A percentile compares a stretch with the other conserved stretches of the same genome.
phyloP scores from a whole-genome alignment of 2,888 invertebrate genomes.

The Odontomyia ornata region DNA sequence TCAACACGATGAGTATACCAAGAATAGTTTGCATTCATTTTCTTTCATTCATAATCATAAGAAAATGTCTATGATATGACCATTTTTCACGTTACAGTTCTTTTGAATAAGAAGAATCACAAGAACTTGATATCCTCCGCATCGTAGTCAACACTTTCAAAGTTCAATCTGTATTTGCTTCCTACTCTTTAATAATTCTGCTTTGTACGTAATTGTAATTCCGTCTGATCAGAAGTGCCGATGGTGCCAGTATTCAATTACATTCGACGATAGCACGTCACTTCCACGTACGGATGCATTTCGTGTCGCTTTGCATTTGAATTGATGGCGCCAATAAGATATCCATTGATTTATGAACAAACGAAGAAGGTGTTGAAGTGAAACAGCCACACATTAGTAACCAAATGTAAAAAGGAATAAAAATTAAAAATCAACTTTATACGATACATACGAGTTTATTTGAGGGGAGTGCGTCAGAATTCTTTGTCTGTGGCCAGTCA shows the following conservation, averaged over 20 bases:
- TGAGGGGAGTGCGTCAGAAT: not conserved
- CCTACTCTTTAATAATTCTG: not conserved
- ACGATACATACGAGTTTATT: not conserved
- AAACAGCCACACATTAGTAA: not conserved
- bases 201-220: constrained; percentile 1
- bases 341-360: constrained; percentile 22
- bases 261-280: constrained; percentile 3
- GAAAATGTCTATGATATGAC: no score
- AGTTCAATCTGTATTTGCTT: not conserved
- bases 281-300: constrained; percentile 16
- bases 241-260: constrained; percentile 29
- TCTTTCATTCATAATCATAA: no score
- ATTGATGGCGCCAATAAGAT: constrained; percentile 27
- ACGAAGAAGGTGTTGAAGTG: constrained; percentile 10
- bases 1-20: no score
- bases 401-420: no score
- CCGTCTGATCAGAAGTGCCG: constrained; percentile 16
- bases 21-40: no score
- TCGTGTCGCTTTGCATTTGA: constrained; percentile 13
- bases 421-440: not conserved
- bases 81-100: no score
- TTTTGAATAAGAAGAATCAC: no score
- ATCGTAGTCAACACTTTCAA: not conserved
- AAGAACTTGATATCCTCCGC: not conserved
- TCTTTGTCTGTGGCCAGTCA: constrained; percentile 14